Evolutionary conservation across 2,797 vertebrate species (phyloP), one percentile per base, ranked within the genome.

Genomic region (Phataginus tetradactyla): DNA sequence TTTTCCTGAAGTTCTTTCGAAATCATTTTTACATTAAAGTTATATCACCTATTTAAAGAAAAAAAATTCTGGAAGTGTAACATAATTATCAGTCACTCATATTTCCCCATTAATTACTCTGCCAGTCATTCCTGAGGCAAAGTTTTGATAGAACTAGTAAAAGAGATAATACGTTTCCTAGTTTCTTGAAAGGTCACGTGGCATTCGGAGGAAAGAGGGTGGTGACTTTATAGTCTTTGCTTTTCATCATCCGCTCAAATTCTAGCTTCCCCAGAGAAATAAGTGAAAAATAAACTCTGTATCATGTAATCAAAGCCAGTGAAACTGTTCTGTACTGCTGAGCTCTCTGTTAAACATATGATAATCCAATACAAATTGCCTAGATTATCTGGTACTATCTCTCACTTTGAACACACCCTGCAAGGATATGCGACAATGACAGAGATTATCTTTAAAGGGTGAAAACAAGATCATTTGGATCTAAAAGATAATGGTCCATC

Each of bases 391-490:
- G 79, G 37, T 59, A 66, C 86, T 34, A 18, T 63, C 86, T 78
- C 72, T 37, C 14, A 3, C 83, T 83, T 49, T 89, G 88, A 95
- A 34, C 66, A 18, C 8, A 32, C 69, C 88, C 92, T 49, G 29
- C 7, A 34, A 93, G 88, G 92, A 80, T 55, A 34, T 29, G 59
- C 29, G 21, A 27, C 8, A 45, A 74, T 39, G 84, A 25, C 49
- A 81, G 86, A 83, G 78, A 89, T 86, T 72, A 84, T 27, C 91
- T 42, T 61, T 55, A n/a, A 78, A 86, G 89, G 51, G 88, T 83
- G 89, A 68, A 89, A 78, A 57, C 4, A 71, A 95, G 77, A 86
- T 69, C 55, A 3, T 57, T 59, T 57, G 89, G 42, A 90, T 91
- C 88, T 85, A 53, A 71, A 69, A 86, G 88, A 81, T 72, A 92